A percentile compares a stretch with the other conserved stretches of the same genome.
Conservation (phyloP, 2,888 invertebrate species). For the Eupithecia subumbrata region DNA sequence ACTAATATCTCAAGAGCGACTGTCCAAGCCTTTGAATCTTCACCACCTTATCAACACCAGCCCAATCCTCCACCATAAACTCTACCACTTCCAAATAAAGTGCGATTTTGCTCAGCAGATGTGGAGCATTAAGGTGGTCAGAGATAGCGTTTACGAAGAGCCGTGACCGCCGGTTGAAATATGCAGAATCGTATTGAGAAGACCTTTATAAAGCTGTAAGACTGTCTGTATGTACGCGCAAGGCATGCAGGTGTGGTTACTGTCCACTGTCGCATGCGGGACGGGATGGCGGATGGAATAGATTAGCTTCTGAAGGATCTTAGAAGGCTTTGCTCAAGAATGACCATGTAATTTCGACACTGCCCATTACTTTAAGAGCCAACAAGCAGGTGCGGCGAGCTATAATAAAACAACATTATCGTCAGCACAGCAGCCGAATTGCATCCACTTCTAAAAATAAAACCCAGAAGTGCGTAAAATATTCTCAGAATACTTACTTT, state of each 20-base stretch:
- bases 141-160: constrained; percentile 78
- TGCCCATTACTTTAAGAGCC: too few species aligned
- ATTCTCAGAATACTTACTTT: too few species aligned
- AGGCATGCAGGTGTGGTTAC: constrained; percentile 60
- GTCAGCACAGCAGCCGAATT: too few species aligned
- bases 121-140: constrained; percentile 53
- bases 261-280: constrained; percentile 49
- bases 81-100: constrained; percentile 44
- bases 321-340: too few species aligned
- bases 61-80: constrained; percentile 11
- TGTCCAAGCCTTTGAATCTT: constrained; percentile 70
- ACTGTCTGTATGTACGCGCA: constrained; percentile 69
- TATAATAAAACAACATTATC: too few species aligned
- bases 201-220: constrained; percentile 78
- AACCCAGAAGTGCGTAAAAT: too few species aligned
- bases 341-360: too few species aligned
- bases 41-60: constrained; percentile 51
- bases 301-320: neutral
- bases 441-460: too few species aligned
- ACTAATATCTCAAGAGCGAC: constrained; percentile 81
- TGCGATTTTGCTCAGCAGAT: constrained; percentile 39
- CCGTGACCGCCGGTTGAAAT: constrained; percentile 78
- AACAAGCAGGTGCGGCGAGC: too few species aligned
- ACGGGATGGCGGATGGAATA: constrained; percentile 67
- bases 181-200: constrained; percentile 80